Evolutionary conservation across 2,113 vertebrate genomes (phyloP).

Genomic region (Leptosomus discolor): DNA sequence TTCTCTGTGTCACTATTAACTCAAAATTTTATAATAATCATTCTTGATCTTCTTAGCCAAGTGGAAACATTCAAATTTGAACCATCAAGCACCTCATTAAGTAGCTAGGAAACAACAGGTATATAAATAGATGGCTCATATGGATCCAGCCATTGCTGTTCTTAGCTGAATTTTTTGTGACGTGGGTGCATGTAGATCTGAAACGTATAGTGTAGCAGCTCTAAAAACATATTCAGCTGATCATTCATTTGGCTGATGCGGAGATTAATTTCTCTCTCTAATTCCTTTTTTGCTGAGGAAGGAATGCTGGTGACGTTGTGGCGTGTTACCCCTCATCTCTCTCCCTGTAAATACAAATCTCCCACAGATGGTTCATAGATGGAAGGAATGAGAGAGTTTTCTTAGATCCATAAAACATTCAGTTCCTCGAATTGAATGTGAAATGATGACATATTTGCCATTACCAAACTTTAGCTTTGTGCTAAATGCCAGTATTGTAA

Average conservation of each 20-base stretch:
- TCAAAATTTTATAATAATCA: background rate
- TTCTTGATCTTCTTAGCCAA: background rate
- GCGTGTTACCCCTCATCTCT: background rate
- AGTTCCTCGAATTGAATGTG: slow-evolving; percentile 14
- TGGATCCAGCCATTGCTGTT: background rate
- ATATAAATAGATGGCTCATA: background rate
- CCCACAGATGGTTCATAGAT: slow-evolving; percentile 9
- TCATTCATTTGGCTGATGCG: background rate
- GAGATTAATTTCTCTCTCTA: background rate
- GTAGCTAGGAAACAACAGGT: background rate
- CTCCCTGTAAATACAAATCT: slow-evolving; percentile 33
- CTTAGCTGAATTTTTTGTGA: background rate
- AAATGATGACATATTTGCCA: slow-evolving; percentile 20
- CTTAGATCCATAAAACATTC: slow-evolving; percentile 37
- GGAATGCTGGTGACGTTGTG: background rate
- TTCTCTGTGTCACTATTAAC: background rate
- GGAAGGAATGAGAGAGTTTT: slow-evolving; percentile 42
- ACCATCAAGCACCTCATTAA: background rate
- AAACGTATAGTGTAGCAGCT: background rate
- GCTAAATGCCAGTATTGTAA: slow-evolving; percentile 21
- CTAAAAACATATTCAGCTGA: background rate
- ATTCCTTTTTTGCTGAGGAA: slow-evolving; percentile 20
- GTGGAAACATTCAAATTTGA: background rate
- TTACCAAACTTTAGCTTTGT: slow-evolving; percentile 4
- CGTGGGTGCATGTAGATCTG: background rate